phyloP scores from a whole-genome alignment of 2,797 vertebrate genomes.

The Eleutherodactylus coqui region DNA sequence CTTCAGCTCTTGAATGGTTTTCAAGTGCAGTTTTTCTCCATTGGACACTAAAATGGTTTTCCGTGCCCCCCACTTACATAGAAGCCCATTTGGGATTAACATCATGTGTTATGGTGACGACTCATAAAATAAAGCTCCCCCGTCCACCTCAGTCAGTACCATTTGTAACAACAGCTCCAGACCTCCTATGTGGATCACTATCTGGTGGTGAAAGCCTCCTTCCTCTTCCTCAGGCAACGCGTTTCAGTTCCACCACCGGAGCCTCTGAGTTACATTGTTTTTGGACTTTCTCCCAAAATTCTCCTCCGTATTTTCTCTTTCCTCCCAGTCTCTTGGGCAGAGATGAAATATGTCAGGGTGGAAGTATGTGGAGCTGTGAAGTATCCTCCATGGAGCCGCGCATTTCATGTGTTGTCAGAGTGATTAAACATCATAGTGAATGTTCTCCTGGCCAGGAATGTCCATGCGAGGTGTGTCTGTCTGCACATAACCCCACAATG shows the following conservation, averaged over 20 bases:
- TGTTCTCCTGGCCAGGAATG: neutral
- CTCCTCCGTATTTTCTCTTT: constrained; percentile 53
- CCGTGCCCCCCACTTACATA: neutral
- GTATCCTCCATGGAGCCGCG: neutral
- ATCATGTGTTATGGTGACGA: constrained; percentile 14
- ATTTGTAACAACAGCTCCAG: neutral
- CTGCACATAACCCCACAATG: constrained; percentile 3
- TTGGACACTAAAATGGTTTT: neutral
- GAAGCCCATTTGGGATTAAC: neutral
- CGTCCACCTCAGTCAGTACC: constrained; percentile 17
- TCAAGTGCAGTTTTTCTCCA: neutral
- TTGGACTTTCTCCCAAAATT: constrained; percentile 39
- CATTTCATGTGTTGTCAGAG: constrained; percentile 39
- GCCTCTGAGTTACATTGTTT: constrained; percentile 26
- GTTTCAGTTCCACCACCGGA: constrained; percentile 41
- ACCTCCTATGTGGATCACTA: constrained; percentile 31
- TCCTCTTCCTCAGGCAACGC: neutral
- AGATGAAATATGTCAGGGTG: constrained; percentile 31
- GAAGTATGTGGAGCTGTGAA: constrained; percentile 21
- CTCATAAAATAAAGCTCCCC: constrained; percentile 9
- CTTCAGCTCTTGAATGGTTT: neutral
- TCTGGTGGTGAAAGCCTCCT: constrained; percentile 49
- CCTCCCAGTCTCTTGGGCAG: constrained; percentile 54
- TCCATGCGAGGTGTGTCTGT: constrained; percentile 2
- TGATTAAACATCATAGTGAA: constrained; percentile 36